Percentiles rank a stretch among this genome's conserved stretches.
Evolutionary conservation across 2,113 vertebrate species (phyloP).

Genomic region (Lota lota): DNA sequence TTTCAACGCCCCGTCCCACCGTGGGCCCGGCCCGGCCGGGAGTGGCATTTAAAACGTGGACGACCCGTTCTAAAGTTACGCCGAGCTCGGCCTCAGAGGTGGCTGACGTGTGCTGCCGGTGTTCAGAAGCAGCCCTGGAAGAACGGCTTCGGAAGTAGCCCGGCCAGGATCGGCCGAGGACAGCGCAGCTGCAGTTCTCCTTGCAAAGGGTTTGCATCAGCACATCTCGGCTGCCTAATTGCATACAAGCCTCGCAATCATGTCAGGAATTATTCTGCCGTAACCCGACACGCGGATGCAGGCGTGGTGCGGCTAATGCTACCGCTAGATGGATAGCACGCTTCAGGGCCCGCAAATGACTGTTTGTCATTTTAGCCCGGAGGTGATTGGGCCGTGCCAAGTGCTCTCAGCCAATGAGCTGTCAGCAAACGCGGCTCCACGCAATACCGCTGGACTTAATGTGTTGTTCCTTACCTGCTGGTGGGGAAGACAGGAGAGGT

Average conservation of each 20-base stretch:
- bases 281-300: constrained; percentile 22
- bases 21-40: constrained; percentile 27
- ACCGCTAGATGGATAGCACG: too few relatives aligned
- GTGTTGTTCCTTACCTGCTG: too few relatives aligned
- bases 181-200: constrained; percentile 19
- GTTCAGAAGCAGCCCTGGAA: background rate
- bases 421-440: constrained; percentile 3
- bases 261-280: constrained; percentile 32
- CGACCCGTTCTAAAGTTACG: constrained; percentile 54
- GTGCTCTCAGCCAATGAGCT: too few relatives aligned
- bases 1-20: constrained; percentile 64
- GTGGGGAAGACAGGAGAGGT: too few relatives aligned
- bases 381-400: too few relatives aligned
- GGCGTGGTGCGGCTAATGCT: too few relatives aligned
- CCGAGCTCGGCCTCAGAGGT: constrained; percentile 30
- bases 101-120: background rate
- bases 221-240: constrained; percentile 34
- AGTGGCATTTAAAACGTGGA: too few relatives aligned
- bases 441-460: too few relatives aligned
- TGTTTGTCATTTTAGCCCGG: background rate
- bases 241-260: constrained; percentile 10
- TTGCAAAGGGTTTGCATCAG: constrained; percentile 37
- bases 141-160: constrained; percentile 56
- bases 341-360: too few relatives aligned
- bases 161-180: too few relatives aligned